Base-by-base conservation (phyloP, 2,888 invertebrate species). In the Petrolisthes cinctipes region DNA sequence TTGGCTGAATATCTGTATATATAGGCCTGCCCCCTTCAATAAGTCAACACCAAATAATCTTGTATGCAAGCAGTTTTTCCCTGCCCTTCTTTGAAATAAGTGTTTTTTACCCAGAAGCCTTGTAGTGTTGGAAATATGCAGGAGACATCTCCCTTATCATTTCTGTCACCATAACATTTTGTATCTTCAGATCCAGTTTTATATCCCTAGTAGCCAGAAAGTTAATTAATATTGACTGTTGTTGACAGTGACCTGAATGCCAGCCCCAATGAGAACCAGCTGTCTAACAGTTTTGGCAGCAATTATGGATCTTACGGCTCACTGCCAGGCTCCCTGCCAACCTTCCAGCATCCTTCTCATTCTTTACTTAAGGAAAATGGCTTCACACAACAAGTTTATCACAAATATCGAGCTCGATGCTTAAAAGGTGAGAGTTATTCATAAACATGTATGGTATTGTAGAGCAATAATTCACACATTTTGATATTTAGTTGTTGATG, bases 351-450 rank as follows among this genome's bases (percentile, higher is more conserved):
- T 94, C 99, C 99, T 66, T 98, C 98, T 92, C 98, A 99, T 93
- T 95, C 97, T 9, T 94, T 99, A 91, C 95, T 99, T 76, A 95
- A 97, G 91, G 98, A 99, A 93, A 98, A 99, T 93, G 97, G 98
- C 92, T 99, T 99, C 94, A 98, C 98, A 6, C 99, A 99, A 93
- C 97, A 97, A 93, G 98, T 97, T 4, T 99, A 99, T 94, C 97
- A 97, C 93, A 98, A 98, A 93, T 99, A 98, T 94, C 96, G 97
- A 93, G 96, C 96, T 91, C 95, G 98, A 91, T 99, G 99, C 93
- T 94, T 98, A 71, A 97, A 97, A 95, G 97, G 97, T 96, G 92
- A 91, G 92, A 4, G 20, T 51, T 17, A 51, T 7, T 78, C n/a
- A 56, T 37, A 37, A 37, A 37, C 37, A 37, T 37, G 37, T 37